Percentiles rank a stretch among this genome's conserved stretches.
Conservation (phyloP, 1,140 invertebrate genomes). For the Caenorhabditis tropicalis region DNA sequence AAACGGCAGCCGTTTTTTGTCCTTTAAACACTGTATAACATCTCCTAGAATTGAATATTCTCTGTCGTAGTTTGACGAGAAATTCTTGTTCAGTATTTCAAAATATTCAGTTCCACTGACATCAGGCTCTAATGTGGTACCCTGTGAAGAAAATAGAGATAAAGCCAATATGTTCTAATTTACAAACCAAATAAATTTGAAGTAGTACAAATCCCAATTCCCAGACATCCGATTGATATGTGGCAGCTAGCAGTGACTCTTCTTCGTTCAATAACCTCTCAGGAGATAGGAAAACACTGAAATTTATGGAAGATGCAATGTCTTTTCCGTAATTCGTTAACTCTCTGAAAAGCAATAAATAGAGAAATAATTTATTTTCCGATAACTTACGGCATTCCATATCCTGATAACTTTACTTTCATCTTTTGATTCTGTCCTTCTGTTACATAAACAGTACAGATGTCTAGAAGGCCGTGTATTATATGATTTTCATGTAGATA, state of each 20-base stretch:
- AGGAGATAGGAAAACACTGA: neutral
- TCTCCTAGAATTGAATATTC: neutral
- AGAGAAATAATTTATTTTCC: neutral
- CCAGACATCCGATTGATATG: conserved; percentile 43
- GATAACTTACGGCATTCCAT: conserved; percentile 28
- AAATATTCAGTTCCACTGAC: too few relatives aligned
- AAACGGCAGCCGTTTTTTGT: conserved; percentile 3
- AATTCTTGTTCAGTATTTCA: conserved; percentile 1
- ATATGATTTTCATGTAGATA: conserved; percentile 7
- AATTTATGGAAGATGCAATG: neutral
- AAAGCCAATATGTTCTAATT: too few relatives aligned
- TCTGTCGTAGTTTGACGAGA: neutral
- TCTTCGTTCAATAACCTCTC: conserved; percentile 22
- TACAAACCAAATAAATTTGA: conserved; percentile 41
- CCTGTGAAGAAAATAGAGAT: too few relatives aligned
- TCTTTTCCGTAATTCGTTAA: conserved; percentile 22
- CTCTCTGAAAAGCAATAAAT: neutral
- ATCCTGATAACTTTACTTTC: neutral
- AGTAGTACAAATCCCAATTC: conserved; percentile 48
- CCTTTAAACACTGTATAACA: neutral
- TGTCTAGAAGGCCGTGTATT: neutral
- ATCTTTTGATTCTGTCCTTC: neutral
- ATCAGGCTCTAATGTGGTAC: too few relatives aligned
- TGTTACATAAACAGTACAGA: neutral
- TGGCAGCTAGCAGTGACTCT: neutral